These are phyloP conservation scores for Aphodius sticticus DNA, from an alignment of 2,888 invertebrate species.

Conservation along the genomic window DNA sequence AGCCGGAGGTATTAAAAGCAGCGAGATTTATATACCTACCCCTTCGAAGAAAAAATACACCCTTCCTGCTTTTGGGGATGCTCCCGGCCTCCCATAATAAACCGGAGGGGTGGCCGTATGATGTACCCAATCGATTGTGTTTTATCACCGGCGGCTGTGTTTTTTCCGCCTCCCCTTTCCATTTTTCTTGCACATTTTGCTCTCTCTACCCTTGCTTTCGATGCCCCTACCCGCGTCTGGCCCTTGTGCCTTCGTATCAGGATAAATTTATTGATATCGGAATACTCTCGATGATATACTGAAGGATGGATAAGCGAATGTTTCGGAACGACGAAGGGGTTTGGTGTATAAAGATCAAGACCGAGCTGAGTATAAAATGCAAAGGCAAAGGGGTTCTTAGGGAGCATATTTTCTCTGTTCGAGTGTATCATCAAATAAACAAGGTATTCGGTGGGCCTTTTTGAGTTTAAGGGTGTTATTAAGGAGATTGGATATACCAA, in stretches of 20 bases:
- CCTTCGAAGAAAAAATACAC: neutral
- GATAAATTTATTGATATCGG: slow-evolving; percentile 25
- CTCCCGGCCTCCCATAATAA: slow-evolving; percentile 5
- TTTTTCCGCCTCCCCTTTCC: slow-evolving; percentile 6
- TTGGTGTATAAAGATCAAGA: neutral
- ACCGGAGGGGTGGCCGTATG: slow-evolving; percentile 10
- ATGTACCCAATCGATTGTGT: slow-evolving; percentile 25
- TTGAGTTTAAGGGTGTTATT: too few relatives aligned
- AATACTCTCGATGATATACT: slow-evolving; percentile 21
- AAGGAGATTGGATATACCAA: too few relatives aligned
- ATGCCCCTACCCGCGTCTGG: neutral
- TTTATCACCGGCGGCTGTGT: slow-evolving; percentile 22
- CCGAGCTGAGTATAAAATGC: neutral
- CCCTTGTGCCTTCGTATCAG: slow-evolving; percentile 10
- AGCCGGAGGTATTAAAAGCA: neutral
- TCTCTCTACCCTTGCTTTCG: slow-evolving; percentile 6
- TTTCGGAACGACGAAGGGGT: neutral
- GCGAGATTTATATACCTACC: neutral
- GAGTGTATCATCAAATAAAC: neutral
- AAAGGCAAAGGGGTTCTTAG: neutral
- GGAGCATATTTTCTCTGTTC: neutral
- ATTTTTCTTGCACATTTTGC: slow-evolving; percentile 7
- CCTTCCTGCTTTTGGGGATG: neutral
- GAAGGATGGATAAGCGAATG: neutral
- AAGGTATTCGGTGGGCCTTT: neutral